These are phyloP conservation scores for Merodon equestris DNA, from an alignment of 2,888 invertebrate genomes.

Conservation along the genomic window DNA sequence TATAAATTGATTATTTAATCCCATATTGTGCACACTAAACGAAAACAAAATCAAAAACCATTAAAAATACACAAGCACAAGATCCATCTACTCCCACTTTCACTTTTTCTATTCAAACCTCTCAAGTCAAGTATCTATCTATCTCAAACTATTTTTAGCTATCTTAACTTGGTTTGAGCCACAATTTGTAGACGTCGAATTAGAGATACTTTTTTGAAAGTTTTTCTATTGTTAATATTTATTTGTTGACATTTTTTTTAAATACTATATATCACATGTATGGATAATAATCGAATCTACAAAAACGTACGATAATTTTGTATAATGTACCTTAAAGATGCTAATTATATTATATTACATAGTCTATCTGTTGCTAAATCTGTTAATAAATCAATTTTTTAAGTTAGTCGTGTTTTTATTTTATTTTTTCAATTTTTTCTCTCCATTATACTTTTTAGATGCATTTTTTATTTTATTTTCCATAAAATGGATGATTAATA, in stretches of 20 bases:
- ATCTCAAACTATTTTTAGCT: no score
- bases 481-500: no score
- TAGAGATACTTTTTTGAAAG: conserved; percentile 56
- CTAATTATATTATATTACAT: conserved; percentile 24
- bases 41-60: neutral
- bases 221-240: conserved; percentile 58
- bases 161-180: conserved; percentile 19
- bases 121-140: no score
- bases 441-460: neutral
- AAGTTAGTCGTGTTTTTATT: conserved; percentile 39
- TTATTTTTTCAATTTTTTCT: conserved; percentile 3
- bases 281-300: conserved; percentile 16
- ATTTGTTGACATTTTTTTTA: conserved; percentile 55
- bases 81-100: conserved; percentile 19
- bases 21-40: conserved; percentile 48
- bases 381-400: conserved; percentile 60
- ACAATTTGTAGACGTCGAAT: conserved; percentile 47
- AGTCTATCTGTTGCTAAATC: conserved; percentile 45
- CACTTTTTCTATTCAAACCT: conserved; percentile 21
- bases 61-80: conserved; percentile 21
- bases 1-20: conserved; percentile 42
- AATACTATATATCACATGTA: conserved; percentile 18
- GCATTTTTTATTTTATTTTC: neutral
- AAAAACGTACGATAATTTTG: conserved; percentile 64
- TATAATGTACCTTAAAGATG: conserved; percentile 64